Conservation (phyloP, 1,140 invertebrate species). For the Ceratoteleas bidentatus region DNA sequence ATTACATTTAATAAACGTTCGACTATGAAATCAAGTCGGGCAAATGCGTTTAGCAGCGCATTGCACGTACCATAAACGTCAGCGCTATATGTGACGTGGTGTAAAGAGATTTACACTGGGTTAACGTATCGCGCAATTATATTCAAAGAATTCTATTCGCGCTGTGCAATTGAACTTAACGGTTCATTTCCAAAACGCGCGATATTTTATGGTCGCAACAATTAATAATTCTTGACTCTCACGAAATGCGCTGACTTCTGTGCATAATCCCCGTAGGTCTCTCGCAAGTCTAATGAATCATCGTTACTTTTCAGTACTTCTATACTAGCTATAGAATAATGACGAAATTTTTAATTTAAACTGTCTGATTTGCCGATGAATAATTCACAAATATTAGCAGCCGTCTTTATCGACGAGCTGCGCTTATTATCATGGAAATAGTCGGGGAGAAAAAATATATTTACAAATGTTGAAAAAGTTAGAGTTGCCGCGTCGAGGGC, state of each 20-base stretch:
- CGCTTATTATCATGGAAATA: background rate
- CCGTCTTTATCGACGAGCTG: background rate
- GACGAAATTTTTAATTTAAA: constrained; percentile 6
- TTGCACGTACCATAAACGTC: background rate
- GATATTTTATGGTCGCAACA: background rate
- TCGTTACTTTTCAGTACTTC: constrained; percentile 1
- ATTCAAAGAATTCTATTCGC: background rate
- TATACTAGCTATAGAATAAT: constrained; percentile 7
- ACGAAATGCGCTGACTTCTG: background rate
- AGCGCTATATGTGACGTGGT: background rate
- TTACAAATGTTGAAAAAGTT: constrained; percentile 1
- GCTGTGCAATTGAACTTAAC: background rate
- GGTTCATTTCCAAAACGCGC: background rate
- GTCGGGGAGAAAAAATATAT: background rate
- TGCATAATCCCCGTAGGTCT: background rate
- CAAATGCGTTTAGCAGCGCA: background rate
- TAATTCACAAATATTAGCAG: background rate
- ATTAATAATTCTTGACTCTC: background rate
- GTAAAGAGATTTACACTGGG: background rate
- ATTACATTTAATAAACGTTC: background rate
- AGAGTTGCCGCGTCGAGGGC: background rate
- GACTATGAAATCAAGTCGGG: background rate
- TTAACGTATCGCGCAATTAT: background rate
- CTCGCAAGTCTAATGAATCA: background rate
- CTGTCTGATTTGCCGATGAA: background rate